phyloP scores from a whole-genome alignment of 1,140 invertebrate species.

The Brachionus paranguensis region DNA sequence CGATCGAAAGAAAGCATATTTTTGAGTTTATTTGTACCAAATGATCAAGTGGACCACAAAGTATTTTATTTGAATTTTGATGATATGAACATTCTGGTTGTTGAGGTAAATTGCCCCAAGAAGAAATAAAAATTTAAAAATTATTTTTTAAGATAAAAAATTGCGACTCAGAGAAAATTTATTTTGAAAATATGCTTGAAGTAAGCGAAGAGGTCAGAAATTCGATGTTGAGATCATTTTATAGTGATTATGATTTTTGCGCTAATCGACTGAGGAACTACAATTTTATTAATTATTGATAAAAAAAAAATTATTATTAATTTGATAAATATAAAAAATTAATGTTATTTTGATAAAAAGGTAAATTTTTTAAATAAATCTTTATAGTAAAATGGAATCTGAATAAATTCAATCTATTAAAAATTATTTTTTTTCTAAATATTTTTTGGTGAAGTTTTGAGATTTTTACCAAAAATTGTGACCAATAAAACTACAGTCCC shows the following conservation, averaged over 20 bases:
- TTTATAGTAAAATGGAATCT: too few relatives aligned
- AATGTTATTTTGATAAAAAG: too few relatives aligned
- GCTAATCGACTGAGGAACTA: not conserved
- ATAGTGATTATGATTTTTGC: slow-evolving; percentile 18
- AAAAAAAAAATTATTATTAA: too few relatives aligned
- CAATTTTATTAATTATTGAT: slow-evolving; percentile 15
- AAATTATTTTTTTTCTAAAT: too few relatives aligned
- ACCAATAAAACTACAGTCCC: too few relatives aligned
- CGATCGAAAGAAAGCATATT: not conserved
- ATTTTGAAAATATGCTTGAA: not conserved
- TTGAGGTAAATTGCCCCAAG: not conserved
- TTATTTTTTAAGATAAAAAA: slow-evolving; percentile 5
- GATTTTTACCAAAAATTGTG: too few relatives aligned
- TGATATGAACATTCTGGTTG: not conserved
- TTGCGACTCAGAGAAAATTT: not conserved
- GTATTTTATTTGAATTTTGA: slow-evolving; percentile 7
- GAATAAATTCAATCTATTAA: too few relatives aligned
- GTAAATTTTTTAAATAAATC: too few relatives aligned
- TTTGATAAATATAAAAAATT: too few relatives aligned
- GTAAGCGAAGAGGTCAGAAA: not conserved
- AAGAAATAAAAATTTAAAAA: not conserved
- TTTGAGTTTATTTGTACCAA: not conserved
- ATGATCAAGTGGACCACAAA: not conserved
- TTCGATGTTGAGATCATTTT: not conserved
- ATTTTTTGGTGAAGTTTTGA: too few relatives aligned